Percentiles rank a stretch among this genome's conserved stretches.
Evolutionary conservation across 2,888 invertebrate species (phyloP).

Genomic region (Formica aserva): DNA sequence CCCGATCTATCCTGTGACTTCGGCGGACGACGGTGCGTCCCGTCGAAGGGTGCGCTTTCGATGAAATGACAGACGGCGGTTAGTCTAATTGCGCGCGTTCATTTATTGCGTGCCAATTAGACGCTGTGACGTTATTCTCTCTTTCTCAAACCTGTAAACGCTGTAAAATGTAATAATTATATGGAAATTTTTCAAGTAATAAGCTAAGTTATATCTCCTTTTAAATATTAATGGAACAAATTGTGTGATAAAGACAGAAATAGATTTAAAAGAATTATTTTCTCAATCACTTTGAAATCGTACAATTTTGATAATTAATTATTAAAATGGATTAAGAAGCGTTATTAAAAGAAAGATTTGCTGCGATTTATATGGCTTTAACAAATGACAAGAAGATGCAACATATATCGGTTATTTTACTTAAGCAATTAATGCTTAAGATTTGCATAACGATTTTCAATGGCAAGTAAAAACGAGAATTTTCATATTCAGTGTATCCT

Average conservation of each 20-base stretch:
- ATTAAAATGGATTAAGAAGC: neutral
- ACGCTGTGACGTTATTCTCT: neutral
- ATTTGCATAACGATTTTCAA: neutral
- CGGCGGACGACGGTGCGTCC: conserved; percentile 10
- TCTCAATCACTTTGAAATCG: neutral
- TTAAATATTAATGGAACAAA: neutral
- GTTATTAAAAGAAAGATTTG: neutral
- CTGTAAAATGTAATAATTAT: neutral
- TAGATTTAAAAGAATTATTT: neutral
- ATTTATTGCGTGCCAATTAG: conserved; percentile 42
- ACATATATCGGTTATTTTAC: neutral
- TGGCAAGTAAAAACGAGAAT: neutral
- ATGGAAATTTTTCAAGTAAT: neutral
- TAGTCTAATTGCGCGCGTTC: conserved; percentile 34
- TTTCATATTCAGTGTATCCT: neutral
- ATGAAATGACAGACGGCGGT: conserved; percentile 36
- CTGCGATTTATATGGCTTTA: neutral
- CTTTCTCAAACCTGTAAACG: neutral
- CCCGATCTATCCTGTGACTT: conserved; percentile 63
- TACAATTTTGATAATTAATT: neutral
- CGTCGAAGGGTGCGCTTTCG: conserved; percentile 40
- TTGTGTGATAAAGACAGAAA: neutral
- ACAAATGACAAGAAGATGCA: neutral
- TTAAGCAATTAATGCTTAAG: neutral
- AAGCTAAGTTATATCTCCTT: neutral